Evolutionary conservation across 2,113 vertebrate genomes (phyloP).

Genomic region (Gymnarchus niloticus): DNA sequence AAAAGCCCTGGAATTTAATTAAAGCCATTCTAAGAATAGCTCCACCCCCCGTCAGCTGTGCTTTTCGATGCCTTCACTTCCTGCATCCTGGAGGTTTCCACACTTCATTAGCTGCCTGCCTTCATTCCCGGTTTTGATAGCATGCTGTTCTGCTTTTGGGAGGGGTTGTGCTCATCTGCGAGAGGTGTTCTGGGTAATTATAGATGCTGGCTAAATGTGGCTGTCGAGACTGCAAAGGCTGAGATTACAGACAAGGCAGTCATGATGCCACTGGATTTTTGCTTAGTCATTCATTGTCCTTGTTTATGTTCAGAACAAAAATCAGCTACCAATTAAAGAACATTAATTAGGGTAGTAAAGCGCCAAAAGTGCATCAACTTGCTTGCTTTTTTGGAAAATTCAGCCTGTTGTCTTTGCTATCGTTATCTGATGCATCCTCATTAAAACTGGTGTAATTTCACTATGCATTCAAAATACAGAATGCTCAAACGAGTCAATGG

Average conservation of each 20-base stretch:
- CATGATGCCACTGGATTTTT: not conserved
- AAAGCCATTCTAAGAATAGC: slow-evolving; percentile 35
- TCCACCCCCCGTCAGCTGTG: slow-evolving; percentile 8
- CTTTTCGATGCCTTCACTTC: not conserved
- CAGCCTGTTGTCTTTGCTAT: not conserved
- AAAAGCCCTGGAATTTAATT: slow-evolving; percentile 32
- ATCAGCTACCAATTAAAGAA: not conserved
- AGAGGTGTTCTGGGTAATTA: not conserved
- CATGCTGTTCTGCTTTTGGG: not conserved
- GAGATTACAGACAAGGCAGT: not conserved
- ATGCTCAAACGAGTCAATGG: not conserved
- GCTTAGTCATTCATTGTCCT: not conserved
- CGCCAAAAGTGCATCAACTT: not conserved
- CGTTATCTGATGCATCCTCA: not conserved
- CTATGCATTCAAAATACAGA: not conserved
- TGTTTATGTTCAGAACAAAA: not conserved
- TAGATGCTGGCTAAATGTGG: not conserved
- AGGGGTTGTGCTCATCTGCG: not conserved
- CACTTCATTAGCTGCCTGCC: not conserved
- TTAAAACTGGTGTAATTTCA: not conserved
- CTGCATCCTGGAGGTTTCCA: slow-evolving; percentile 16
- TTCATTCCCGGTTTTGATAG: not conserved
- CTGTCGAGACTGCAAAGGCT: too few species aligned
- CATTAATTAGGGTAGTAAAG: not conserved
- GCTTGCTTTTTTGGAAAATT: not conserved